Evolutionary conservation across 2,113 vertebrate species (phyloP).

Genomic region (Sander lucioperca): DNA sequence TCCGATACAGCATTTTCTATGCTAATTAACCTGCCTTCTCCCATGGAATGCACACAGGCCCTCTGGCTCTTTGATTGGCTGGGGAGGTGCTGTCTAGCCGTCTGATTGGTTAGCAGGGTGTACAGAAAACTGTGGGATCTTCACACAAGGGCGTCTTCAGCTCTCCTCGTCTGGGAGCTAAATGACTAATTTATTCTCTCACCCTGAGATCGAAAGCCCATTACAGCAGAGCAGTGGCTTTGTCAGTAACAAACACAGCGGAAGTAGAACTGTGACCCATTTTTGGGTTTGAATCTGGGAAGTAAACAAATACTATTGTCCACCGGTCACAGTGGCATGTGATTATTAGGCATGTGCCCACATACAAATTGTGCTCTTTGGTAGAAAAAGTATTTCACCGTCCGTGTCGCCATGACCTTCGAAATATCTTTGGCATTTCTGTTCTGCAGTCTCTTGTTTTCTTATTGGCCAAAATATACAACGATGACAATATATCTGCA

Average conservation of each 20-base stretch:
- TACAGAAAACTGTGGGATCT: background rate
- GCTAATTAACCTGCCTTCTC: conserved; percentile 63
- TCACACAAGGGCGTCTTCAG: conserved; percentile 18
- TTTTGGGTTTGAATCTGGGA: conserved; percentile 27
- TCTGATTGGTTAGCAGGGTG: conserved; percentile 39
- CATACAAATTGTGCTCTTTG: background rate
- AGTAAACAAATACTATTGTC: conserved; percentile 15
- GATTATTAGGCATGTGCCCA: background rate
- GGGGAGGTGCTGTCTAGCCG: background rate
- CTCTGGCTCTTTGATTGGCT: conserved; percentile 42
- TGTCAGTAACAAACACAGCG: background rate
- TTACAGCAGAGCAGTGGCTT: conserved; percentile 32
- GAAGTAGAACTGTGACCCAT: conserved; percentile 34
- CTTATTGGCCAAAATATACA: too few species aligned
- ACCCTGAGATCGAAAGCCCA: conserved; percentile 26
- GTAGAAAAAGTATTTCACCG: too few species aligned
- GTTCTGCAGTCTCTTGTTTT: too few species aligned
- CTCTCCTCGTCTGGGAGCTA: conserved; percentile 19
- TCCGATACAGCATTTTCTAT: conserved; percentile 57
- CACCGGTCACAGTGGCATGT: background rate
- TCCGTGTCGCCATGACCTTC: background rate
- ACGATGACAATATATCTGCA: too few species aligned
- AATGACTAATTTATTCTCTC: conserved; percentile 57
- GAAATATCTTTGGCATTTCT: background rate
- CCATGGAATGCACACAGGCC: conserved; percentile 54